Evolutionary conservation across 2,113 vertebrate genomes (phyloP).

Genomic region (Pseudopodoces humilis): DNA sequence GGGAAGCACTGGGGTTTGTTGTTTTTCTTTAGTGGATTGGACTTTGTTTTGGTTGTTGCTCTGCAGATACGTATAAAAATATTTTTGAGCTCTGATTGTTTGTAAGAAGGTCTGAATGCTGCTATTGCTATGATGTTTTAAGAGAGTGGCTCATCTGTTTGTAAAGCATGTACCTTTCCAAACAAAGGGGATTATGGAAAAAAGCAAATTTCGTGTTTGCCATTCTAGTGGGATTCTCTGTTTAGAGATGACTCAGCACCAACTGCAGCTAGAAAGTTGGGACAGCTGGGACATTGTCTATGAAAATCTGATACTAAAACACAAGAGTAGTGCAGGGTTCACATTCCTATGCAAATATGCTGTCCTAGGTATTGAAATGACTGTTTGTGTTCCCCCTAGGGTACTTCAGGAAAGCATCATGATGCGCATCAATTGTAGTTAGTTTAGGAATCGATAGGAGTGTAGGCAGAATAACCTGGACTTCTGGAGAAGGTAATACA

Average conservation of each 20-base stretch:
- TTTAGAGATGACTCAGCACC: background rate
- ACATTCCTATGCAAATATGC: background rate
- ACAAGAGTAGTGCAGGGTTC: background rate
- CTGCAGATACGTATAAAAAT: background rate
- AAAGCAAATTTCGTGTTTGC: background rate
- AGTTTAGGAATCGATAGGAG: background rate
- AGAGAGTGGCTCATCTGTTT: background rate
- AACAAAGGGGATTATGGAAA: background rate
- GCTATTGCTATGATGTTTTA: background rate
- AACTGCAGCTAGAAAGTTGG: background rate
- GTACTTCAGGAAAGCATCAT: conserved; percentile 12
- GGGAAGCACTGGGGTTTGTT: background rate
- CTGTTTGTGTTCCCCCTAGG: conserved; percentile 10
- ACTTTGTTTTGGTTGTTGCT: background rate
- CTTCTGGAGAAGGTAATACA: conserved; percentile 27
- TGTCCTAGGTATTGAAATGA: background rate
- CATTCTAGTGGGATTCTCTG: background rate
- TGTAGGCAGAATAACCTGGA: conserved; percentile 22
- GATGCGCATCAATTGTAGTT: conserved; percentile 19
- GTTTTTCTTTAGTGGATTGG: background rate
- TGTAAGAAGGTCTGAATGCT: background rate
- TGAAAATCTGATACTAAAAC: background rate
- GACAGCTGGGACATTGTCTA: background rate
- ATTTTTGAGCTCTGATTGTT: background rate
- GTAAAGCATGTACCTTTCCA: background rate